Evolutionary conservation across 2,797 vertebrate genomes (phyloP), one percentile per base, ranked within the genome.

Genomic region (Varecia variegata): DNA sequence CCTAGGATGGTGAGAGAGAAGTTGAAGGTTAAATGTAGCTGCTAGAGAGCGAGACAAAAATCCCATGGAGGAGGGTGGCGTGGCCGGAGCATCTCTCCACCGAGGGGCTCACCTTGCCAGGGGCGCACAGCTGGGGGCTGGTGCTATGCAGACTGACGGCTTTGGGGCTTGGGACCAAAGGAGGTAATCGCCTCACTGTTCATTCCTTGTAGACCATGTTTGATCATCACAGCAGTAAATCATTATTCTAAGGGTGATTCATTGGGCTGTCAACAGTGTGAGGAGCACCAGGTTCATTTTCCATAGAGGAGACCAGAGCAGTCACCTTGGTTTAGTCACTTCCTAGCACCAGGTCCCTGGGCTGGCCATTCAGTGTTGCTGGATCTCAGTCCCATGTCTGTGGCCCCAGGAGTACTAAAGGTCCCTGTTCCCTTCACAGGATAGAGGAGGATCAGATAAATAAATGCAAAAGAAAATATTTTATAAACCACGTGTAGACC

Each of bases 81-180:
- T 6, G 7, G 45, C 3, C 14, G 43, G 67, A 56, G 70, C 27
- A 9, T 3, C 21, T 54, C 6, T 56, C 21, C 38, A 18, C 0
- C 1, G 45, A 83, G 15, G 58, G 1, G 11, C 38, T 43, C 30
- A 10, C 27, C 38, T 52, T 14, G 17, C 0, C 40, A 32, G 50
- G 0, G 0, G 43, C 17, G 38, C 23, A 17, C 1, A 38, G 5
- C 14, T 2, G 20, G 7, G 1, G 30, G 18, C 17, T 30, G 47
- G 27, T 23, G 38, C 9, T n/a, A 7, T 3, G 12, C 11, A 27
- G 81, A 62, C 0, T 7, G 6, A 35, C 8, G 12, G 18, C 15
- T 89, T 56, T 74, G 50, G 71, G 38, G 32, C 58, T 4, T 45
- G 45, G 45, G 52, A 70, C 43, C 20, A n/a, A 56, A 85, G 47